A percentile compares a stretch with the other conserved stretches of the same genome.
These are phyloP conservation scores for Drosophila greeni DNA, from an alignment of 2,888 invertebrate species.

Conservation along the genomic window DNA sequence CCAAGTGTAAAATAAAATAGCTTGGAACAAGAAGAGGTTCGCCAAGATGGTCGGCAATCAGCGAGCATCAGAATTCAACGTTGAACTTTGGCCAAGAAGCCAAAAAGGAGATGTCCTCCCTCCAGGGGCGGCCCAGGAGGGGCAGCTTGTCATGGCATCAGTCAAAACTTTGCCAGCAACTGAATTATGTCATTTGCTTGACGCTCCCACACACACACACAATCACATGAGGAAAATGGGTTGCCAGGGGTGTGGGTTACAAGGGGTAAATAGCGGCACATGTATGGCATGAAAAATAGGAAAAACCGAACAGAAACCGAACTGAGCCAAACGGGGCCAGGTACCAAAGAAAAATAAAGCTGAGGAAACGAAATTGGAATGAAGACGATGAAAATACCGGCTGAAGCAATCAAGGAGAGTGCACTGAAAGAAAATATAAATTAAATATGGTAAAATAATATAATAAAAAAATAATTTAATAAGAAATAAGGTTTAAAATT, in stretches of 20 bases:
- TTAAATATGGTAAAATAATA: no score
- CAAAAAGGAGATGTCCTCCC: constrained; percentile 27
- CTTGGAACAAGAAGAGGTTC: constrained; percentile 41
- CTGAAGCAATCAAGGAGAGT: constrained; percentile 16
- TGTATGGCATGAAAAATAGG: constrained; percentile 23
- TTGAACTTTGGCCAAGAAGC: constrained; percentile 56
- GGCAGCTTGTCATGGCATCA: constrained; percentile 51
- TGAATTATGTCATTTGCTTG: constrained; percentile 74
- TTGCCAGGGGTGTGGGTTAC: constrained; percentile 4
- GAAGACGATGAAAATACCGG: constrained; percentile 39
- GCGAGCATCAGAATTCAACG: constrained; percentile 72
- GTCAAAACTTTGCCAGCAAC: constrained; percentile 73
- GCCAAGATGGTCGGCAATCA: constrained; percentile 67
- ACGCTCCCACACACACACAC: constrained; percentile 25
- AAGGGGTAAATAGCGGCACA: constrained; percentile 35
- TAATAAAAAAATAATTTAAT: neutral
- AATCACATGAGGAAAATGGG: constrained; percentile 1
- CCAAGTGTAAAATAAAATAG: constrained; percentile 9
- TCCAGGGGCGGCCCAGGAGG: constrained; percentile 13
- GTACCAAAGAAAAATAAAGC: constrained; percentile 35
- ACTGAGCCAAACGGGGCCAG: constrained; percentile 28
- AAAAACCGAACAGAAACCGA: constrained; percentile 19
- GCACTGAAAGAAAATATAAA: neutral
- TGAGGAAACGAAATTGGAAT: constrained; percentile 28
- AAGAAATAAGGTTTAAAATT: rapidly evolving